phyloP scores from a whole-genome alignment of 2,113 vertebrate genomes.

The Turdus rufiventris region DNA sequence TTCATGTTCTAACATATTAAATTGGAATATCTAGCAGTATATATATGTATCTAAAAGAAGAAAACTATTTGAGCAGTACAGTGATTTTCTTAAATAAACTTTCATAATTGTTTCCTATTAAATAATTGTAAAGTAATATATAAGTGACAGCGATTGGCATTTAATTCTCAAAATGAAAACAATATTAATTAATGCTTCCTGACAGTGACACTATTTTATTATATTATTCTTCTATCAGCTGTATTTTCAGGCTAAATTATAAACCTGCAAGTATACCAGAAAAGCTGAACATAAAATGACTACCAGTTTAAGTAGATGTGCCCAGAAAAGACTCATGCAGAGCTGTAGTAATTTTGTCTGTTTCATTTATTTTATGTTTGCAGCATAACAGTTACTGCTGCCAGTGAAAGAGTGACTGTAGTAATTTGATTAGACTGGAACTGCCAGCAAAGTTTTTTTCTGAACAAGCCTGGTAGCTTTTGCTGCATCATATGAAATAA shows the following conservation, averaged over 20 bases:
- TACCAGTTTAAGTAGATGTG: background rate
- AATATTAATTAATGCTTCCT: background rate
- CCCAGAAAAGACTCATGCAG: background rate
- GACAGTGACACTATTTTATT: background rate
- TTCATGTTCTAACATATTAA: background rate
- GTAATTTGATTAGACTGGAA: background rate
- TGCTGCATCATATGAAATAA: background rate
- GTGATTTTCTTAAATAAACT: background rate
- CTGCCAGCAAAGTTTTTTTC: background rate
- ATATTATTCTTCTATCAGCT: background rate
- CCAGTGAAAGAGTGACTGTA: background rate
- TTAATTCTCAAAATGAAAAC: background rate
- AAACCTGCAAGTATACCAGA: background rate
- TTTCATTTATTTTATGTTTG: background rate
- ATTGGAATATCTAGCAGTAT: background rate
- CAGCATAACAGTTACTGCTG: background rate
- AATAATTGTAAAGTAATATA: background rate
- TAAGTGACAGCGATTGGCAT: background rate
- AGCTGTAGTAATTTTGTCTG: background rate
- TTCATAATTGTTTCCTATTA: background rate
- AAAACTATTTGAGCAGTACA: background rate
- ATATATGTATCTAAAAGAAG: background rate
- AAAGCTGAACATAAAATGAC: background rate
- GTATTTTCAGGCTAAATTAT: background rate
- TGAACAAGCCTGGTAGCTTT: background rate